Base-by-base conservation (phyloP, 2,113 vertebrate species). In the Pluvianellus socialis region DNA sequence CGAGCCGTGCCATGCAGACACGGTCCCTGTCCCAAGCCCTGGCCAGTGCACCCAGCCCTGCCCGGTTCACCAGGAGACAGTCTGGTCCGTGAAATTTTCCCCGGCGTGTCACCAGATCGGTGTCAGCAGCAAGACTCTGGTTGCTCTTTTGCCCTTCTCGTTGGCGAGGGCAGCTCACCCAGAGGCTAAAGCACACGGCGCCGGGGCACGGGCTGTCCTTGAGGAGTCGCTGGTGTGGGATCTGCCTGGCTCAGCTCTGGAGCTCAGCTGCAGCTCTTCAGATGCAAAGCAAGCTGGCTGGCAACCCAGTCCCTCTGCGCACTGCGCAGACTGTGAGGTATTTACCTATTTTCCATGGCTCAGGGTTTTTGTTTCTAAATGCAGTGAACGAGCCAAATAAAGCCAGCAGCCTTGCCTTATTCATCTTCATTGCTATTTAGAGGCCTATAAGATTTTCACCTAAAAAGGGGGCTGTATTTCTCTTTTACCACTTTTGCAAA, bases 241-340 rank as follows among this genome's bases (percentile, higher is more conserved):
- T n/a, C 61, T 61, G 45, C 70, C 80, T 62, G 47, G 67, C 77
- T 68, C 50, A 24, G 45, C 7, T 0, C 3, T 52, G n/a, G 44
- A 52, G 53, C 55, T 92, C 79, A n/a, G 70, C 75, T 86, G 83
- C 70, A 77, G 83, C 44, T 55, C 56, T 85, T 73, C 22, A 52
- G 56, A 27, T 23, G 59, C 61, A 53, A 59, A 74, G 49, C 0
- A 1, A 66, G 38, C 79, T 83, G 71, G 33, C 70, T 92, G 76
- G n/a, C 38, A 50, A 52, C 17, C 14, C 4, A 0, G 3, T 19
- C 56, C 27, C 74, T 84, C 79, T 8, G 47, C 62, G 17, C 58
- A 13, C 22, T 14, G 27, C 10, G 42, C 77, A 45, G 10, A 28
- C 30, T 4, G 22, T 0, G 2, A 62, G 66, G 14, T 45, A 63